Base-by-base conservation (phyloP, 2,113 vertebrate genomes). In the Erpornis zantholeuca region DNA sequence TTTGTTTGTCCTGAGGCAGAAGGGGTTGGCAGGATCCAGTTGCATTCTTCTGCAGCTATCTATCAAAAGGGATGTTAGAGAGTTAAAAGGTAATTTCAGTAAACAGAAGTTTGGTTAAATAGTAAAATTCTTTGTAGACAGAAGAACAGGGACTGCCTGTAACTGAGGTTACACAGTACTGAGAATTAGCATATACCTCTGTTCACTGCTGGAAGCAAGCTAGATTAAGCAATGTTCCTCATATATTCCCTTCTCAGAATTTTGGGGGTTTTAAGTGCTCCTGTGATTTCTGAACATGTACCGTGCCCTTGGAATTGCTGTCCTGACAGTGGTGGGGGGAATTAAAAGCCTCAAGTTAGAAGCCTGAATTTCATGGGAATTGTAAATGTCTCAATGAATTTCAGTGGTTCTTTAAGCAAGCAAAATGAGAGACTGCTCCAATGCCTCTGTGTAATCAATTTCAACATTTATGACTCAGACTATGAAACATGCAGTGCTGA, bases 391-490 rank as follows among this genome's bases (percentile, higher is more conserved):
- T 89, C 65, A 40, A 75, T 42, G 10, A 82, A 85, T 91, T 94
- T 95, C 36, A 68, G 72, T 53, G 70, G 40, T 68, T 89, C 86
- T 82, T 94, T 84, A 81, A 82, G 85, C n/a, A 71, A 89, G 81
- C 27, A 92, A 95, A 95, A 71, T 57, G 49, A 87, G 65, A 79
- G 11, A 78, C n/a, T 82, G 28, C 82, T 95, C 53, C 40, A 47
- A 10, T 73, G 84, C 63, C 66, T 90, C 54, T 85, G 73, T 89
- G 57, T 72, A 95, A 89, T 82, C 81, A 72, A 2, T 88, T 91
- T 71, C 86, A 90, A 82, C 63, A 49, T 96, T 95, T 95, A 68
- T 96, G 91, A 87, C 73, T 89, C 60, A 78, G 57, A n/a, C 65
- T 45, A 12, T 65, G 44, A 92, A 96, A 89, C 49, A 85, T 28